Evolutionary conservation across 1,140 invertebrate genomes (phyloP), one percentile per base, ranked within the genome.

Genomic region (Habropoda laboriosa): DNA sequence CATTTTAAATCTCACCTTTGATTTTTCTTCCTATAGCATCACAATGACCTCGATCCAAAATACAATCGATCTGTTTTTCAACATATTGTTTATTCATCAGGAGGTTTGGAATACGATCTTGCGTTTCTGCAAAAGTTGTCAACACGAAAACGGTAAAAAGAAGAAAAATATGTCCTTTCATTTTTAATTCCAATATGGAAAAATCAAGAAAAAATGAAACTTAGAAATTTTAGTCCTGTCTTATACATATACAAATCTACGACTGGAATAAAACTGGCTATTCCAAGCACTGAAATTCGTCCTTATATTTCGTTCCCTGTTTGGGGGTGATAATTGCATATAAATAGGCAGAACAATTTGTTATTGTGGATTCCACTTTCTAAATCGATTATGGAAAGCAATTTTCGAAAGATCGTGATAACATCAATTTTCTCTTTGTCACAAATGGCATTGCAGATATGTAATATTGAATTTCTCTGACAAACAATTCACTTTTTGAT

Each of bases 11-110:
- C 68, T 86, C 75, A 91, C 91, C 71, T 84, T 87, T 91, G 35
- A 92, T 83, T 63, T 79, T 82, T 21, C 64, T 86, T 32, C 91
- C 91, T 10, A 89, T 76, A 0, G 66, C 40, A 66, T 91, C 90
- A 58, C 91, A 92, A 0, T 61, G 45, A 4, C 70, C 86, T 35
- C 71, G 72, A 7, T 79, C 70, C 13, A 92, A 81, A 21, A 92
- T 57, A 74, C 91, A 91, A 2, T 80, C 57, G 18, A 92, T 86
- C 38, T 92, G 80, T n/a, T 67, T 83, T 18, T 83, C 12, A 1
- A 92, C 82, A 32, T 86, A 86, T 6, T 51, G 42, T 38, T n/a
- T 51, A 35, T 91, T 81, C 35, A 12, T 58, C 27, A 90, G 30
- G 0, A 86, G 60, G 8, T 35, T 58, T 7, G 51, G 24, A 49